Evolutionary conservation across 2,797 vertebrate genomes (phyloP).

Genomic region (Linurgus olivaceus): DNA sequence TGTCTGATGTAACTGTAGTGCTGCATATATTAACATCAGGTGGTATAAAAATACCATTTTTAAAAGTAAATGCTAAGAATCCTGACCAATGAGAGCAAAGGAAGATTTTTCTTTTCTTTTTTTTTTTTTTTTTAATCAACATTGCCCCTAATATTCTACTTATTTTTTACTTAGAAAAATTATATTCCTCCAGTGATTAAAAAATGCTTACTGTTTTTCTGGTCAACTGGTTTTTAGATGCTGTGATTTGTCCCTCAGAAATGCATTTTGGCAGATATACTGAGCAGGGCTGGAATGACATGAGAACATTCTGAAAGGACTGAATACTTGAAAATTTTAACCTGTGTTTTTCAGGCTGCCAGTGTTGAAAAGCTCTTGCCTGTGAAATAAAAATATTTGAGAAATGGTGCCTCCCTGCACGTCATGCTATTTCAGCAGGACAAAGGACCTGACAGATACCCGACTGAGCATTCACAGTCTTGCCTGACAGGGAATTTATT

Average conservation of each 20-base stretch:
- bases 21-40: neutral
- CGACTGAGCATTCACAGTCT: neutral
- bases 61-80: neutral
- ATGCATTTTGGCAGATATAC: neutral
- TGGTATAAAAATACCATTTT: neutral
- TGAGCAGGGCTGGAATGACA: neutral
- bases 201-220: slow-evolving; percentile 4
- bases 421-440: neutral
- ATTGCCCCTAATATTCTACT: neutral
- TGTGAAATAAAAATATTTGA: neutral
- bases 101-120: neutral
- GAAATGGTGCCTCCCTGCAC: neutral
- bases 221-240: neutral
- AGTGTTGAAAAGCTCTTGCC: neutral
- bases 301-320: neutral
- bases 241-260: neutral
- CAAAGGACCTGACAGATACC: neutral
- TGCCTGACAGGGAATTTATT: neutral
- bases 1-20: neutral
- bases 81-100: neutral
- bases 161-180: neutral
- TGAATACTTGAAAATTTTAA: neutral
- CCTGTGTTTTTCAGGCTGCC: neutral
- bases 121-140: neutral
- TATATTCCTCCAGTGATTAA: neutral